Percentiles rank a stretch among this genome's conserved stretches.
These are phyloP conservation scores for Paradoxurus hermaphroditus DNA, from an alignment of 2,113 vertebrate genomes.

Conservation along the genomic window DNA sequence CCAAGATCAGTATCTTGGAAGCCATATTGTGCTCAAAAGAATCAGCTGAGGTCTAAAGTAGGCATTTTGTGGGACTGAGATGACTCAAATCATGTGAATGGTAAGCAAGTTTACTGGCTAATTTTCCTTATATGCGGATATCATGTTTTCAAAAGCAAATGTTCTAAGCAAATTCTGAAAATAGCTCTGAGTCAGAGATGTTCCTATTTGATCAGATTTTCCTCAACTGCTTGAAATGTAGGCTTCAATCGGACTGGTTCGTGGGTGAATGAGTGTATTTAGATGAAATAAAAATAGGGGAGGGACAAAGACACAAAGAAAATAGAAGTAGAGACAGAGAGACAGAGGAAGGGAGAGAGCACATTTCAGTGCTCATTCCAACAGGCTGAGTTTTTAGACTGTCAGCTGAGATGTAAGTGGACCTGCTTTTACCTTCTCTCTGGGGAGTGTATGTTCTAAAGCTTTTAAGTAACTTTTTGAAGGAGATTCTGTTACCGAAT, in stretches of 20 bases:
- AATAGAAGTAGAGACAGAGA: background rate
- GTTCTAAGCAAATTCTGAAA: background rate
- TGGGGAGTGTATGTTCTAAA: background rate
- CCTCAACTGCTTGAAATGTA: background rate
- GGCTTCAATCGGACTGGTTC: background rate
- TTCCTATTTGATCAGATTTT: background rate
- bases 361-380: background rate
- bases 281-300: background rate
- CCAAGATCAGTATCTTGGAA: background rate
- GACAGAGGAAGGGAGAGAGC: fast-evolving
- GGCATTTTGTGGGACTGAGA: background rate
- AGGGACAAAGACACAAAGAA: background rate
- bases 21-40: background rate
- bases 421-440: background rate
- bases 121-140: background rate
- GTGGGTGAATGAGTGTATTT: background rate
- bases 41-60: background rate
- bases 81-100: background rate
- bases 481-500: slow-evolving; percentile 13
- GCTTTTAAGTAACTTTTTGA: background rate
- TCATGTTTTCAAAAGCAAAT: slow-evolving; percentile 19
- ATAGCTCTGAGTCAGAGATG: background rate
- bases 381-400: background rate
- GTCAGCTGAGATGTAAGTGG: background rate
- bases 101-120: background rate